These are phyloP conservation scores for Lamellibrachia columna DNA, from an alignment of 2,888 invertebrate species.

Conservation along the genomic window DNA sequence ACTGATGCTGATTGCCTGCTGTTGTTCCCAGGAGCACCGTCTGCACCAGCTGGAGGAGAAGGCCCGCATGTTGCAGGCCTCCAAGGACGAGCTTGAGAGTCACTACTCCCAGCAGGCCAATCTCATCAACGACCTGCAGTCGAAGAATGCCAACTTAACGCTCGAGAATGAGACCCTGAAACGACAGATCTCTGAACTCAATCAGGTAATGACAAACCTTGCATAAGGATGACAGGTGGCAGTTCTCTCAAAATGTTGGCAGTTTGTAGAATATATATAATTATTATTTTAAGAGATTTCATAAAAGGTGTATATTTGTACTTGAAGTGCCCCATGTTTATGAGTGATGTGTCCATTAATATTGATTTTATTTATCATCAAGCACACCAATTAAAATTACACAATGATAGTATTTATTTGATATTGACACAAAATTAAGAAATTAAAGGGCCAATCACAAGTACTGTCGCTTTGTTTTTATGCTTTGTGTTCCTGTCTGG, in stretches of 20 bases:
- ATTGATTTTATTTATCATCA: too few relatives aligned
- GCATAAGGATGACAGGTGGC: neutral
- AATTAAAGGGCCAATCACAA: too few relatives aligned
- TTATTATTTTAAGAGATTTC: too few relatives aligned
- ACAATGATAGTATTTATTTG: too few relatives aligned
- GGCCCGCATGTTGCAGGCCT: constrained; percentile 51
- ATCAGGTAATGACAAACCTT: constrained; percentile 47
- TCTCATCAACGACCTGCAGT: constrained; percentile 56
- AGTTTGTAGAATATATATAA: too few relatives aligned
- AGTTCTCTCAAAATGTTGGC: neutral
- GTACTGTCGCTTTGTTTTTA: too few relatives aligned
- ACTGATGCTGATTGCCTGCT: neutral
- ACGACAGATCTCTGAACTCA: constrained; percentile 55
- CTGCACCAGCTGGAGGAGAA: constrained; percentile 61
- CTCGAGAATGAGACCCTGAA: constrained; percentile 59
- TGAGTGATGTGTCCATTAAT: too few relatives aligned
- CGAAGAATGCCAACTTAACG: constrained; percentile 57
- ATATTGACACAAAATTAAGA: too few relatives aligned
- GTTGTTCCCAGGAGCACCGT: constrained; percentile 51
- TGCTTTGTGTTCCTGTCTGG: too few relatives aligned
- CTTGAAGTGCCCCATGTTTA: too few relatives aligned
- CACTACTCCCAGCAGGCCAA: constrained; percentile 56
- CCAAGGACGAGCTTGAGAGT: constrained; percentile 60
- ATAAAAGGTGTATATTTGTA: too few relatives aligned
- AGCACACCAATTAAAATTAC: too few relatives aligned